Conservation (phyloP, 2,113 vertebrate species). For the crab-eating macaque (Macaca fascicularis) region DNA sequence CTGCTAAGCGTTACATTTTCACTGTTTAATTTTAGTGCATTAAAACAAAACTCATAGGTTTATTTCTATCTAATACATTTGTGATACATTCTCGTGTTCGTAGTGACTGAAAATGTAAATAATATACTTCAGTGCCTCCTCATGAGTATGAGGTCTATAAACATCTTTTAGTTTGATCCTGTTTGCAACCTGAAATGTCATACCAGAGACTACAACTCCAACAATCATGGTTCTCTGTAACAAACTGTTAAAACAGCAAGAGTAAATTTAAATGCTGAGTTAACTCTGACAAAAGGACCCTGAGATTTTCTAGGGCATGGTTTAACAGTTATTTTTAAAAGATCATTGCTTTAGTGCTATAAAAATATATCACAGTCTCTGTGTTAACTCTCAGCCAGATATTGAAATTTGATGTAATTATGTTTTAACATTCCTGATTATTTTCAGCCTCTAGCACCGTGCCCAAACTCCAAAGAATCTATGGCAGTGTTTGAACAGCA, state of each 20-base stretch:
- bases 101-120: slow-evolving; percentile 2
- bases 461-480: slow-evolving; percentile 99
- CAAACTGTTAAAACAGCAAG: slow-evolving; percentile 72
- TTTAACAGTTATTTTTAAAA: slow-evolving; percentile 83
- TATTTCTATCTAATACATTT: neutral
- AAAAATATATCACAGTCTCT: slow-evolving; percentile 80
- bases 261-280: slow-evolving; percentile 75
- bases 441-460: slow-evolving; percentile 96
- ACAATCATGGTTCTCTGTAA: slow-evolving; percentile 61
- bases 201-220: slow-evolving; percentile 41
- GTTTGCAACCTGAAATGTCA: slow-evolving; percentile 32
- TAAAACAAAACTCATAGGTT: slow-evolving; percentile 22
- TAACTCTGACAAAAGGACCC: slow-evolving; percentile 55
- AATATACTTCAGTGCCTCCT: neutral
- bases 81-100: neutral
- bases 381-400: slow-evolving; percentile 65
- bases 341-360: slow-evolving; percentile 70
- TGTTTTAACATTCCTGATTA: slow-evolving; percentile 80
- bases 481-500: slow-evolving; percentile 99
- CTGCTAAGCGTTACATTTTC: slow-evolving; percentile 20
- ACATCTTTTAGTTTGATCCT: neutral
- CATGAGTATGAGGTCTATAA: neutral
- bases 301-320: slow-evolving; percentile 70
- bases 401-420: slow-evolving; percentile 77
- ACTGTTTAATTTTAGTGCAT: neutral